phyloP scores from a whole-genome alignment of 2,888 invertebrate genomes.

The Pilophorus perplexus region DNA sequence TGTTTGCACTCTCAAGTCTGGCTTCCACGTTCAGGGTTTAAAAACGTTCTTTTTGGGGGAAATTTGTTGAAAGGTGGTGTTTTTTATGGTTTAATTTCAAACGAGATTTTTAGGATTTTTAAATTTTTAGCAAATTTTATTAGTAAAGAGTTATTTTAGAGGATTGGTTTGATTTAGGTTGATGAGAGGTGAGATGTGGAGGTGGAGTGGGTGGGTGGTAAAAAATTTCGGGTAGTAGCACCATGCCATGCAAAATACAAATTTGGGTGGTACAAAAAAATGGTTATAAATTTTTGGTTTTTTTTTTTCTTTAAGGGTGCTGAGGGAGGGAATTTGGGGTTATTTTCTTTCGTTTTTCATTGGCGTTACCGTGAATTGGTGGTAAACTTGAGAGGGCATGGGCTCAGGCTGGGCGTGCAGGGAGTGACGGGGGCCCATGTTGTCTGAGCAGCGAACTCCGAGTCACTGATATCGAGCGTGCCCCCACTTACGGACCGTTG shows the following conservation, averaged over 20 bases:
- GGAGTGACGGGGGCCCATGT: conserved; percentile 39
- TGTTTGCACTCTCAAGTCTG: no score
- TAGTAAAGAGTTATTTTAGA: no score
- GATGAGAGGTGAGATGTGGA: no score
- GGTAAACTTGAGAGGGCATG: conserved; percentile 40
- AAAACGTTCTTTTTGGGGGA: no score
- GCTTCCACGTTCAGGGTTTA: no score
- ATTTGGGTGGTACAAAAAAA: conserved; percentile 3
- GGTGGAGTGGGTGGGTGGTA: background rate
- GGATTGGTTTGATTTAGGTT: no score
- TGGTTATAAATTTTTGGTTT: background rate
- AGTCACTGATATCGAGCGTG: conserved; percentile 39
- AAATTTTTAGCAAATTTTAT: no score
- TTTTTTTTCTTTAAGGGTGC: background rate
- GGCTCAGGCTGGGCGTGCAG: conserved; percentile 33
- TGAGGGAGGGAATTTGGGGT: no score
- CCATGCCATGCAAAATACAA: conserved; percentile 23
- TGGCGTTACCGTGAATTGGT: conserved; percentile 38
- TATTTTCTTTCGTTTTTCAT: background rate
- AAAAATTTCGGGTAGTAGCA: background rate
- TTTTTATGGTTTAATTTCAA: no score
- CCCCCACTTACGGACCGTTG: conserved; percentile 7
- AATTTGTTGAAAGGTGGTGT: no score
- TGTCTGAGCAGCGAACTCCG: conserved; percentile 30
- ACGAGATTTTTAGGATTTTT: no score